Percentiles rank a stretch among this genome's conserved stretches.
Conservation (phyloP, 2,888 invertebrate species). For the Euclidia mi region DNA sequence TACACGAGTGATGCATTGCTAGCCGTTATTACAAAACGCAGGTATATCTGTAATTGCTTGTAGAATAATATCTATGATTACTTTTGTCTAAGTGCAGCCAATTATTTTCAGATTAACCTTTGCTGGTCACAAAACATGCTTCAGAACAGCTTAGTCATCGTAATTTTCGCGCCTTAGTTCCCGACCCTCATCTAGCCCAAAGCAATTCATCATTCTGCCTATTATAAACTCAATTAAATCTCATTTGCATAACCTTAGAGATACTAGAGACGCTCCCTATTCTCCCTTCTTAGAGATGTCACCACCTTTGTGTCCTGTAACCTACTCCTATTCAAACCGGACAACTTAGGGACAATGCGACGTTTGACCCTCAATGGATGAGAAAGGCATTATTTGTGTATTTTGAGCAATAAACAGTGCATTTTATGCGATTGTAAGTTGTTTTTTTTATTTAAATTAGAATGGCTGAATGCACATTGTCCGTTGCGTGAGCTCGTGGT, state of each 20-base stretch:
- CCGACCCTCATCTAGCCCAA: conserved; percentile 57
- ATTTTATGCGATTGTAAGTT: conserved; percentile 87
- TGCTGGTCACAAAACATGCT: conserved; percentile 29
- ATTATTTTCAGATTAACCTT: conserved; percentile 51
- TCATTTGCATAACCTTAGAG: conserved; percentile 85
- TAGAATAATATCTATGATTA: conserved; percentile 15
- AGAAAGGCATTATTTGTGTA: conserved; percentile 87
- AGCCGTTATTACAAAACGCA: not conserved
- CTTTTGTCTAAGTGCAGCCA: conserved; percentile 25
- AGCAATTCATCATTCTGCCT: conserved; percentile 80
- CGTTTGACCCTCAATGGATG: conserved; percentile 87
- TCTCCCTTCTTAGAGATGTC: conserved; percentile 82
- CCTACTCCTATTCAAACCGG: conserved; percentile 81
- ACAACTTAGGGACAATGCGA: conserved; percentile 86
- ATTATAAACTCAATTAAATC: conserved; percentile 90
- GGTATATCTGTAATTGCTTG: not conserved
- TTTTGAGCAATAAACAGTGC: conserved; percentile 90
- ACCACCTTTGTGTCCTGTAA: conserved; percentile 87
- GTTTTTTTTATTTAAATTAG: conserved; percentile 83
- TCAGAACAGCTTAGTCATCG: conserved; percentile 70
- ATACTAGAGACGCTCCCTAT: conserved; percentile 70
- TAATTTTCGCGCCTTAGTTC: conserved; percentile 80
- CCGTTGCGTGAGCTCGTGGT: conserved; percentile 89
- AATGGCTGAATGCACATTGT: conserved; percentile 88
- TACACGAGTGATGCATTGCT: not conserved